Conservation (phyloP, 2,888 invertebrate species). For the Sericinus montela region DNA sequence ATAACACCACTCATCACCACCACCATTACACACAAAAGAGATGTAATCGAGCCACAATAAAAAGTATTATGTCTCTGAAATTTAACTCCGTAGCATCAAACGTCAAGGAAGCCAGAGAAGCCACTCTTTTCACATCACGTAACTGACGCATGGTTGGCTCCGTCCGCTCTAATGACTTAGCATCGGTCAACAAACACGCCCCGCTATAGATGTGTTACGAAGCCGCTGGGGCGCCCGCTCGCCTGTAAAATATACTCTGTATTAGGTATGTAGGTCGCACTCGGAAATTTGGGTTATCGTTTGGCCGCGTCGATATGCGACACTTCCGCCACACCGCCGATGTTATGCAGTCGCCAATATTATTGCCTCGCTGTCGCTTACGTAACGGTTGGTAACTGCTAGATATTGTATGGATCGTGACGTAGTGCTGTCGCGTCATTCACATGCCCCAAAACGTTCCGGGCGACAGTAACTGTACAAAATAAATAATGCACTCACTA, state of each 20-base stretch:
- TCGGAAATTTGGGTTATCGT: slow-evolving; percentile 75
- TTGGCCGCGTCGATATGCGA: slow-evolving; percentile 70
- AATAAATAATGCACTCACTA: no score
- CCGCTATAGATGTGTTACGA: slow-evolving; percentile 33
- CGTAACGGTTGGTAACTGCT: slow-evolving; percentile 46
- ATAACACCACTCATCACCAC: slow-evolving; percentile 18
- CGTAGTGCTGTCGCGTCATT: slow-evolving; percentile 35
- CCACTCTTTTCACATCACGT: slow-evolving; percentile 21
- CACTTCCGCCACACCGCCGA: slow-evolving; percentile 63
- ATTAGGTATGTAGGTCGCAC: slow-evolving; percentile 73
- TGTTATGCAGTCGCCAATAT: slow-evolving; percentile 59
- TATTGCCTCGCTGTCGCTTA: slow-evolving; percentile 47
- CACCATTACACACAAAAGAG: slow-evolving; percentile 19
- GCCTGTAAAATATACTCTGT: slow-evolving; percentile 56
- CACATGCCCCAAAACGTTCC: slow-evolving; percentile 19
- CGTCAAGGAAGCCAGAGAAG: slow-evolving; percentile 24
- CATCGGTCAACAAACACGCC: slow-evolving; percentile 39
- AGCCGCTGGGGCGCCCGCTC: slow-evolving; percentile 45
- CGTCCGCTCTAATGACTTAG: slow-evolving; percentile 21
- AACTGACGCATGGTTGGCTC: slow-evolving; percentile 24
- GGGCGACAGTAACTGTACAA: no score
- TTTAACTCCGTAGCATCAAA: slow-evolving; percentile 22
- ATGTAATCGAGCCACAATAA: slow-evolving; percentile 4
- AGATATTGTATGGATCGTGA: slow-evolving; percentile 44
- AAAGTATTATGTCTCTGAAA: slow-evolving; percentile 14